These are phyloP conservation scores for Holacanthus passer DNA, from an alignment of 2,113 vertebrate genomes.

Conservation along the genomic window DNA sequence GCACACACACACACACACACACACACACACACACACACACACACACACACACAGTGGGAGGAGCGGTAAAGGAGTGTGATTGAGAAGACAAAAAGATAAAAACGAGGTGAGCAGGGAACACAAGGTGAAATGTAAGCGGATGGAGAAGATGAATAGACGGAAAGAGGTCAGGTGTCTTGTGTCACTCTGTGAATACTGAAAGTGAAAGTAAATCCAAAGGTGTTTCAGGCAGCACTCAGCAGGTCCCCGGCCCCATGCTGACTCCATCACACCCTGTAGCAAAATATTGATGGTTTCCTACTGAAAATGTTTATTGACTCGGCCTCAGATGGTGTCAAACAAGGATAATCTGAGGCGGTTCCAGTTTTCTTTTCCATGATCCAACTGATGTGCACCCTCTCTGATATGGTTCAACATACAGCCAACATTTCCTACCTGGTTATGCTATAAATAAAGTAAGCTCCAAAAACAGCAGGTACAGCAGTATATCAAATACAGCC, in stretches of 20 bases:
- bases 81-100: neutral
- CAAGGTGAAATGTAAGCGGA: constrained; percentile 20
- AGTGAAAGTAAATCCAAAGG: constrained; percentile 25
- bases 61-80: neutral
- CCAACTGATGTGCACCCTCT: neutral
- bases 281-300: constrained; percentile 4
- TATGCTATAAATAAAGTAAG: neutral
- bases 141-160: neutral
- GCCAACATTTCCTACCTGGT: neutral
- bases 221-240: constrained; percentile 16
- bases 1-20: neutral
- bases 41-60: neutral
- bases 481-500: neutral
- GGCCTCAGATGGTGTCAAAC: neutral
- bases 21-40: neutral
- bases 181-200: constrained; percentile 16
- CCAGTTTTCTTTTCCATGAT: neutral
- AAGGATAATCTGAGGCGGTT: neutral
- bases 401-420: neutral
- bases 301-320: constrained; percentile 1
- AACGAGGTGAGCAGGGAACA: neutral
- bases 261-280: constrained; percentile 23
- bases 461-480: neutral
- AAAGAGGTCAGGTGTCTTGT: constrained; percentile 13
- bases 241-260: neutral